phyloP scores from a whole-genome alignment of 2,797 vertebrate species.

The Chlorospingus flavigularis region DNA sequence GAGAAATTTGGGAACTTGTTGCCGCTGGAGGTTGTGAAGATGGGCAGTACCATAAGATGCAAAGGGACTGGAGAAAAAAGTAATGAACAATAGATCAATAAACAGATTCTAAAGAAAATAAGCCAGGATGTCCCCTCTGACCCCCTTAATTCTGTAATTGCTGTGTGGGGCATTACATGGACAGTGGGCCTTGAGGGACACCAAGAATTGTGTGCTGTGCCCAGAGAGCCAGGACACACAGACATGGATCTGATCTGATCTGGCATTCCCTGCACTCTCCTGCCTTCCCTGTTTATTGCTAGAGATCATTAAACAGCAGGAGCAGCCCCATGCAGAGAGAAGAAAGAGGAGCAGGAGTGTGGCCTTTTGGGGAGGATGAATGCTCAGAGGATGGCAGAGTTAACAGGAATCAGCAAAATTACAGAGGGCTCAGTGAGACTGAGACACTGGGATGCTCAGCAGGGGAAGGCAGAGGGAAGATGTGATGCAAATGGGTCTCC shows the following conservation, averaged over 20 bases:
- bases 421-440: neutral
- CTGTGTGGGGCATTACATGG: neutral
- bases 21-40: neutral
- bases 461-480: neutral
- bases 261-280: neutral
- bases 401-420: neutral
- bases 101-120: neutral
- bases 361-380: neutral
- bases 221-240: neutral
- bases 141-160: neutral
- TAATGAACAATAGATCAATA: neutral
- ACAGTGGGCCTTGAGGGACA: neutral
- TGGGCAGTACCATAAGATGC: no score
- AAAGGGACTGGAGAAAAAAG: neutral
- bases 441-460: neutral
- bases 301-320: neutral
- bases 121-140: fast-evolving
- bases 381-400: neutral
- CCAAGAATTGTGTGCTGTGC: neutral
- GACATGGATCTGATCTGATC: neutral
- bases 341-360: neutral
- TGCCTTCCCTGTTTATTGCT: neutral
- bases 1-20: neutral
- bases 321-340: neutral
- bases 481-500: neutral